These are phyloP conservation scores for Orientallactaga bullata DNA, from an alignment of 2,113 vertebrate genomes.

Conservation along the genomic window DNA sequence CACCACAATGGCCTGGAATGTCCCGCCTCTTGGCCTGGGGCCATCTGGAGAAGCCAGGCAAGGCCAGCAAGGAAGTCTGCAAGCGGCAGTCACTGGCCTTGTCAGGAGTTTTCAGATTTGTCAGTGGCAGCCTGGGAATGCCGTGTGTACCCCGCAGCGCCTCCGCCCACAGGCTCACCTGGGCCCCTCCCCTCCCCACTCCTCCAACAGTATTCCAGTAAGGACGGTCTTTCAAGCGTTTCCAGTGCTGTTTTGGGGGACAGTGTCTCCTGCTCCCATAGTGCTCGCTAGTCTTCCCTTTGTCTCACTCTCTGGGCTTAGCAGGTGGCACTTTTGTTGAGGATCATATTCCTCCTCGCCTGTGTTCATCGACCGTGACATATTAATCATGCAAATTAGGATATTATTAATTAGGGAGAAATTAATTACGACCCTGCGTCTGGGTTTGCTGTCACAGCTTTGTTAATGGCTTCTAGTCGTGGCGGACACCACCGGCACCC, in stretches of 20 bases:
- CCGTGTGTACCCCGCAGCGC: fast-evolving
- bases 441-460: conserved; percentile 74
- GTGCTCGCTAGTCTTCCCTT: conserved; percentile 71
- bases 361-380: conserved; percentile 83
- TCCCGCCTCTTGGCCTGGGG: not conserved
- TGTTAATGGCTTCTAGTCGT: conserved; percentile 70
- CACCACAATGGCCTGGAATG: not conserved
- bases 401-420: conserved; percentile 84
- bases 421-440: conserved; percentile 79
- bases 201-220: not conserved
- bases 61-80: not conserved
- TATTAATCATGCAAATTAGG: conserved; percentile 87
- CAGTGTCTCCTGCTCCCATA: fast-evolving
- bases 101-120: not conserved
- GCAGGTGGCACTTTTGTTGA: conserved; percentile 84
- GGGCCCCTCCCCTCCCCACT: not conserved
- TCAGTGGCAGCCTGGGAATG: fast-evolving
- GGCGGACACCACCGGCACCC: conserved; percentile 43
- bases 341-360: conserved; percentile 68
- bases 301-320: conserved; percentile 79
- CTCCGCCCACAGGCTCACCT: not conserved
- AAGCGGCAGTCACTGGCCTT: not conserved
- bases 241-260: conserved; percentile 16
- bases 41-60: not conserved
- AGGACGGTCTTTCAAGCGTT: conserved; percentile 24